These are phyloP conservation scores for Alligator mississippiensis DNA, from an alignment of 2,113 vertebrate species.

Conservation along the genomic window DNA sequence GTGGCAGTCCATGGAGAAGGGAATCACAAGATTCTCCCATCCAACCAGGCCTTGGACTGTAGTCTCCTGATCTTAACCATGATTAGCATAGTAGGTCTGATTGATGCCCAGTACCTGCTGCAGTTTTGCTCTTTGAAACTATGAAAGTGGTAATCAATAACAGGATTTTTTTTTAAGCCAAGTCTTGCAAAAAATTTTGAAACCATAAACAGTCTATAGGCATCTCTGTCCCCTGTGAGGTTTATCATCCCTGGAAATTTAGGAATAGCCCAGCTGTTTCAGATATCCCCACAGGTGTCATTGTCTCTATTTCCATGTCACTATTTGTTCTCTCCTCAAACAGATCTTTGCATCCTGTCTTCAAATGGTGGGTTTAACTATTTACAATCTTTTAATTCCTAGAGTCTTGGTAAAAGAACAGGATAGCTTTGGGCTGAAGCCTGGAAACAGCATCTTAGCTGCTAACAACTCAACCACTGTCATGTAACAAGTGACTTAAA, in stretches of 20 bases:
- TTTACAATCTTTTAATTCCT: background rate
- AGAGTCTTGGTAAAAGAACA: background rate
- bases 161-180: background rate
- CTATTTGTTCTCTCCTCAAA: background rate
- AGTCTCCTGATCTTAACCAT: background rate
- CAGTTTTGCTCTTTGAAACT: background rate
- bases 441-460: background rate
- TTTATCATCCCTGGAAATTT: background rate
- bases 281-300: background rate
- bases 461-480: background rate
- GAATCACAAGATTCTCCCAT: background rate
- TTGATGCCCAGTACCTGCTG: background rate
- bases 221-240: background rate
- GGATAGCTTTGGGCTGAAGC: background rate
- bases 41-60: background rate
- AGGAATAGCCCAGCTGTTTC: rapidly evolving
- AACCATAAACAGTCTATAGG: background rate
- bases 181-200: background rate
- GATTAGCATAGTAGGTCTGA: background rate
- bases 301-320: background rate
- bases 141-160: background rate
- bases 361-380: background rate
- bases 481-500: background rate
- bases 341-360: background rate
- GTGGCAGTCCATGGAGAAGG: too few species aligned